phyloP scores from a whole-genome alignment of 2,113 vertebrate species.

The Verasper variegatus region DNA sequence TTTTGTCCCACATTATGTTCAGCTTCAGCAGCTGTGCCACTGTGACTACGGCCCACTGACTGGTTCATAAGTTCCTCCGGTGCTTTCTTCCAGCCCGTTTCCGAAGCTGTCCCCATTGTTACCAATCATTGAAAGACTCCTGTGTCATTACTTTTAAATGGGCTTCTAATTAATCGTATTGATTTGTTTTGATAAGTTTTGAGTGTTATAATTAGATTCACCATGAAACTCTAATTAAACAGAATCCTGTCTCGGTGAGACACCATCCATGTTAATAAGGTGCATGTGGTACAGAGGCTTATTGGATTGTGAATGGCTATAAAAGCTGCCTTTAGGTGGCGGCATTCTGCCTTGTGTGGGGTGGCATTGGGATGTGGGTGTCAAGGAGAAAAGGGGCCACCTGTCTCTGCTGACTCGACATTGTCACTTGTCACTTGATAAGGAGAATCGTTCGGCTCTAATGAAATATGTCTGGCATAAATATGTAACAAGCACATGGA shows the following conservation, averaged over 20 bases:
- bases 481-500: background rate
- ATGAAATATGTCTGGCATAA: slow-evolving; percentile 32
- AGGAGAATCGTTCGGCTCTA: slow-evolving; percentile 20
- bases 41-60: slow-evolving; percentile 16
- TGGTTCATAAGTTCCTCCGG: slow-evolving; percentile 28
- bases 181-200: slow-evolving; percentile 51
- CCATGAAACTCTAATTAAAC: slow-evolving; percentile 41
- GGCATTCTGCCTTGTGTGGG: slow-evolving; percentile 78
- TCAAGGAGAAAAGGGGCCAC: slow-evolving; percentile 40
- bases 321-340: slow-evolving; percentile 81
- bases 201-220: slow-evolving; percentile 50
- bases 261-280: slow-evolving; percentile 36
- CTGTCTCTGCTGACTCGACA: slow-evolving; percentile 47
- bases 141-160: slow-evolving; percentile 37
- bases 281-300: slow-evolving; percentile 35
- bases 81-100: background rate
- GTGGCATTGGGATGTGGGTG: slow-evolving; percentile 32
- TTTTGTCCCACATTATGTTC: slow-evolving; percentile 54
- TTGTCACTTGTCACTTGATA: slow-evolving; percentile 23
- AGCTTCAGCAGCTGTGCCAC: slow-evolving; percentile 32
- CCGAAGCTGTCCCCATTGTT: slow-evolving; percentile 12
- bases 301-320: slow-evolving; percentile 50
- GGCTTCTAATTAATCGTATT: slow-evolving; percentile 44
- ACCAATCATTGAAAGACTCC: slow-evolving; percentile 19
- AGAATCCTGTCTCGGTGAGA: slow-evolving; percentile 23